phyloP scores from a whole-genome alignment of 2,797 vertebrate species.

The Poecilia picta region DNA sequence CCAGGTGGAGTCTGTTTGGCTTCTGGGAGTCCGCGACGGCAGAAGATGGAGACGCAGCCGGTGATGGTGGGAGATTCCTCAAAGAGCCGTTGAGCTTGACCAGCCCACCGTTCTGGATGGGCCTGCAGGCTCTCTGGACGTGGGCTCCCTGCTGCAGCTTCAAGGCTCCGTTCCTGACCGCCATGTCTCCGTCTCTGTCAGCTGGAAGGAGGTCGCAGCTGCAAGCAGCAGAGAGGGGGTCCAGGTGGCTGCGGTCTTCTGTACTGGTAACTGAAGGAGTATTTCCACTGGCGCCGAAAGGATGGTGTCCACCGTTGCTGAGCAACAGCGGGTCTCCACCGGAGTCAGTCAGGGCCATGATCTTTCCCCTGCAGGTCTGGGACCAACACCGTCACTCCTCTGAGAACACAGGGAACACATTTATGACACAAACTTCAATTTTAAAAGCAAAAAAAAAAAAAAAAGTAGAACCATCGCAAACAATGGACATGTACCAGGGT shows the following conservation, averaged over 20 bases:
- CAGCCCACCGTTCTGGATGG: slow-evolving; percentile 80
- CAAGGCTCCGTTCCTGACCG: background rate
- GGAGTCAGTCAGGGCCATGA: slow-evolving; percentile 87
- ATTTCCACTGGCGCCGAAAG: slow-evolving; percentile 49
- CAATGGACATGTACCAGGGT: background rate
- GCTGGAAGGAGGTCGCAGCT: slow-evolving; percentile 10
- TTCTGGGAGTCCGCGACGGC: slow-evolving; percentile 82
- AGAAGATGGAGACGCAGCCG: slow-evolving; percentile 45
- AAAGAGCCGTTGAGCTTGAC: slow-evolving; percentile 84
- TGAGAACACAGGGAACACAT: slow-evolving; percentile 19
- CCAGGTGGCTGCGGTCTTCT: slow-evolving; percentile 28
- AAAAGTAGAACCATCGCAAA: background rate
- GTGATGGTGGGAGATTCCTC: slow-evolving; percentile 71
- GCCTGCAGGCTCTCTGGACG: slow-evolving; percentile 39
- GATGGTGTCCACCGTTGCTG: slow-evolving; percentile 77
- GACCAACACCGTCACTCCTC: slow-evolving; percentile 60
- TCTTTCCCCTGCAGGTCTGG: slow-evolving; percentile 60
- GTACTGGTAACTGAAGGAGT: slow-evolving; percentile 5
- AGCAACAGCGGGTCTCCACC: slow-evolving; percentile 77
- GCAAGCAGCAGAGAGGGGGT: slow-evolving; percentile 31
- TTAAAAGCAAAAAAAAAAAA: background rate
- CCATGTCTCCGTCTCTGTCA: slow-evolving; percentile 51
- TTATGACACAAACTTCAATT: background rate
- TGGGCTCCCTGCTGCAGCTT: slow-evolving; percentile 23
- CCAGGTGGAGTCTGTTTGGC: slow-evolving; percentile 63